These are phyloP conservation scores for Drosophila carrolli DNA, from an alignment of 1,140 invertebrate genomes.

Conservation along the genomic window DNA sequence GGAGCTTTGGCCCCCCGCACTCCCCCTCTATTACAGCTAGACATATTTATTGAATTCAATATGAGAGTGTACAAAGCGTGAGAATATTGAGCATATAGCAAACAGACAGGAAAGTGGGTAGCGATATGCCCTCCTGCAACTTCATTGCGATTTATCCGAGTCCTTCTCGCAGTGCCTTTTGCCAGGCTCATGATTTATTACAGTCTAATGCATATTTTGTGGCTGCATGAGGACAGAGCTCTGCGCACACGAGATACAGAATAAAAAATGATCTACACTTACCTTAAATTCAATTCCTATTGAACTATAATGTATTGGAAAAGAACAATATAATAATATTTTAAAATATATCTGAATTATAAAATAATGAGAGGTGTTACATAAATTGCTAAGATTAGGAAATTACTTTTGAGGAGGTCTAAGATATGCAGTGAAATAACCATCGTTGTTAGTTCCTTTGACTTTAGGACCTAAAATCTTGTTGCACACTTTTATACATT, in stretches of 20 bases:
- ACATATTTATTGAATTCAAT: conserved; percentile 78
- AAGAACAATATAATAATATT: too few relatives aligned
- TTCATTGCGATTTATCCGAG: conserved; percentile 38
- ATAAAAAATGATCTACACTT: neutral
- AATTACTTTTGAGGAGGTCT: too few relatives aligned
- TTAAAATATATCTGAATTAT: neutral
- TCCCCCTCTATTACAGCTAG: conserved; percentile 11
- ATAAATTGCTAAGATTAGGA: neutral
- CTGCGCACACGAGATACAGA: conserved; percentile 11
- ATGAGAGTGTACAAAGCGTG: conserved; percentile 74
- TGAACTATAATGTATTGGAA: neutral
- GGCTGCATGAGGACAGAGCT: conserved; percentile 32
- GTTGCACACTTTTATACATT: too few relatives aligned
- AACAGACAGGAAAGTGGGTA: neutral
- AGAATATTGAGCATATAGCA: conserved; percentile 67
- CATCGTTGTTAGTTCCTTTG: too few relatives aligned
- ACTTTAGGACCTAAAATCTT: neutral
- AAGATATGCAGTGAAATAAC: too few relatives aligned
- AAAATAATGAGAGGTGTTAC: too few relatives aligned
- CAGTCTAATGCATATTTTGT: conserved; percentile 79
- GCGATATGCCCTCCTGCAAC: conserved; percentile 15
- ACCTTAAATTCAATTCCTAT: too few relatives aligned
- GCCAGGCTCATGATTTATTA: conserved; percentile 76
- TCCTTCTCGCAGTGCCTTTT: conserved; percentile 48
- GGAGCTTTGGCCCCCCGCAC: conserved; percentile 31